Base-by-base conservation (phyloP, 2,797 vertebrate genomes). In the Australoheros facetus region DNA sequence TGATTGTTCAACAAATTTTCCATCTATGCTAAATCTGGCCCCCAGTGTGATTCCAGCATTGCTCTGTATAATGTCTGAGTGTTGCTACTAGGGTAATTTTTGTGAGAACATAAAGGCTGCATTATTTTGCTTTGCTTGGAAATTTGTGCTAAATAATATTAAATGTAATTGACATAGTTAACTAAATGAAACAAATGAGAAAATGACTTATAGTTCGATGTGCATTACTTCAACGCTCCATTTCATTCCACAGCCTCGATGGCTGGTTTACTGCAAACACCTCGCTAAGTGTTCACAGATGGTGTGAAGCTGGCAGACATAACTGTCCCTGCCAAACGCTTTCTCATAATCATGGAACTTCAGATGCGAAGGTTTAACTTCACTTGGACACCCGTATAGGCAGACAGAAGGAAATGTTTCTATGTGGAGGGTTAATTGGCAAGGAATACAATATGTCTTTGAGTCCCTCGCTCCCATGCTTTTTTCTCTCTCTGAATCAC, bases 281-380 rank as follows among this genome's bases (percentile, higher is more conserved):
- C 87, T 93, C 83, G 1, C 55, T 93, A 91, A 93, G 85, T 90
- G 89, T 79, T 94, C 82, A 71, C 93, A 94, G 89, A 94, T 93
- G 92, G 82, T 10, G 57, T 28, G 5, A 62, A 81, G 84, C 55
- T 87, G 84, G 82, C 87, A 84, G 89, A 88, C 84, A 45, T 6
- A 39, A 78, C 77, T 77, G 79, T 89, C 81, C 54, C 62, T 1
- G 58, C 16, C 87, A 70, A 88, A 86, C 54, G 30, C 70, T 77
- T 79, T 88, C 86, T 85, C 87, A 83, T 16, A 48, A 70, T 75
- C 76, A 39, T 57, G 86, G 81, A 84, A 42, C 73, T 42, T 78
- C 62, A 70, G 34, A 28, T 16, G 39, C 57, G 78, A 37, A 58
- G 69, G 69, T 74, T 55, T 54, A 60, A 45, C 76, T 81, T 74